These are phyloP conservation scores for Alaudala cheleensis DNA, from an alignment of 2,113 vertebrate genomes.

Conservation along the genomic window DNA sequence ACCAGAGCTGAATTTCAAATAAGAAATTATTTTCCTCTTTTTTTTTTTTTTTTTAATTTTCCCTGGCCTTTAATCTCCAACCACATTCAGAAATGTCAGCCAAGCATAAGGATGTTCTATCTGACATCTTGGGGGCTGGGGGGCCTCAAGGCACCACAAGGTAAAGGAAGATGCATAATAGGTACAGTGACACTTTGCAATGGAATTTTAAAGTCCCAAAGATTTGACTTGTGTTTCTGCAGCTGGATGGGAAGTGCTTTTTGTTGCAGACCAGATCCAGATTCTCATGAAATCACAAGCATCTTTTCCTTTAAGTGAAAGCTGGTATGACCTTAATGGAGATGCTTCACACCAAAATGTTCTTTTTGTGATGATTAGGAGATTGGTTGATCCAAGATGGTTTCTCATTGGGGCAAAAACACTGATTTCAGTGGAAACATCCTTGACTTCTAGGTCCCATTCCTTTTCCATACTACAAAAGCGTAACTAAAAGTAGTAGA, in stretches of 20 bases:
- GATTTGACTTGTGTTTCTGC: neutral
- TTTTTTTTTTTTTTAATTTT: neutral
- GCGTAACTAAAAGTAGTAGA: neutral
- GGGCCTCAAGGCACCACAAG: neutral
- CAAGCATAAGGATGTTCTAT: neutral
- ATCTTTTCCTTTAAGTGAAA: neutral
- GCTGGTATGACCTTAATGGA: neutral
- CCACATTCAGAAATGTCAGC: neutral
- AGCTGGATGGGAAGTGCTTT: neutral
- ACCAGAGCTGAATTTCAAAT: constrained; percentile 14
- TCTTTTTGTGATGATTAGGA: neutral
- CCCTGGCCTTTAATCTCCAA: neutral
- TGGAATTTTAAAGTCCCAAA: neutral
- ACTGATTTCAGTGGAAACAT: neutral
- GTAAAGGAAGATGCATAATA: neutral
- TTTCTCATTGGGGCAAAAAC: neutral
- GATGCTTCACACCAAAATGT: neutral
- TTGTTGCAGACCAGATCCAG: neutral
- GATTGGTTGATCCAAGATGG: neutral
- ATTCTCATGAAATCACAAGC: neutral
- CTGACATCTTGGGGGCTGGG: neutral
- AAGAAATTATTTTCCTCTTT: neutral
- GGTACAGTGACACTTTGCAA: neutral
- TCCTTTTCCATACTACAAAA: neutral
- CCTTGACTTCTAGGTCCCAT: neutral